Conservation (phyloP, 1,140 invertebrate species). For the Trichonephila clavipes region DNA sequence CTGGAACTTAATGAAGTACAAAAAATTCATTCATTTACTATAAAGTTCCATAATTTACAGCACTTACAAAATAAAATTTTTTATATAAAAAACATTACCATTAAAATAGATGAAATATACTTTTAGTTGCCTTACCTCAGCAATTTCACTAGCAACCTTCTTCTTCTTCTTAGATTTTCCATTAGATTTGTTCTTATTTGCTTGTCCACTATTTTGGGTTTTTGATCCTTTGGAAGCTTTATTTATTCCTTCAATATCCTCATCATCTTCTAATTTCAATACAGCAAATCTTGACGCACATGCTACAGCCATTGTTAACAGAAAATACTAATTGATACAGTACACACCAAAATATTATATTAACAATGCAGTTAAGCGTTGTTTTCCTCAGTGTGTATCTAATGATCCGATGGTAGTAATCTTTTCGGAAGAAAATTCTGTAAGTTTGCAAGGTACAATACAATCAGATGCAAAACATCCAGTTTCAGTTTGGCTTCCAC, state of each 20-base stretch:
- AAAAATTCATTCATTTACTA: too few species aligned
- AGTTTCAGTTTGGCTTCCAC: not conserved
- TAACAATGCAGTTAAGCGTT: not conserved
- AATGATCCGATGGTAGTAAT: not conserved
- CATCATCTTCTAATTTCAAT: conserved; percentile 84
- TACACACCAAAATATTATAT: not conserved
- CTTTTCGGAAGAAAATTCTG: too few species aligned
- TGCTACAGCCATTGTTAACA: conserved; percentile 78
- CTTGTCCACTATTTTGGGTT: conserved; percentile 79
- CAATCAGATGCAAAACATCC: not conserved
- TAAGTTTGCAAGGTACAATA: too few species aligned
- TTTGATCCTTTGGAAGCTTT: conserved; percentile 79
- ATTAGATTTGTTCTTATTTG: conserved; percentile 52
- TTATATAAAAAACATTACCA: too few species aligned
- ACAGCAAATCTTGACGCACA: conserved; percentile 85
- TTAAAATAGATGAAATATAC: not conserved
- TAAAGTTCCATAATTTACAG: too few species aligned
- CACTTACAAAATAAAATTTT: too few species aligned
- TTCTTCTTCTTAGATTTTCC: conserved; percentile 77
- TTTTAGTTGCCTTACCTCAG: conserved; percentile 37
- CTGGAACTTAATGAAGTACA: too few species aligned
- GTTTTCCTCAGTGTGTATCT: not conserved
- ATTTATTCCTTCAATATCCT: conserved; percentile 79
- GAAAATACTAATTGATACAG: not conserved
- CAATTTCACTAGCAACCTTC: conserved; percentile 76